Percentiles rank a stretch among this genome's conserved stretches.
Conservation (phyloP, 2,113 vertebrate species). For the Aspiorhynchus laticeps region DNA sequence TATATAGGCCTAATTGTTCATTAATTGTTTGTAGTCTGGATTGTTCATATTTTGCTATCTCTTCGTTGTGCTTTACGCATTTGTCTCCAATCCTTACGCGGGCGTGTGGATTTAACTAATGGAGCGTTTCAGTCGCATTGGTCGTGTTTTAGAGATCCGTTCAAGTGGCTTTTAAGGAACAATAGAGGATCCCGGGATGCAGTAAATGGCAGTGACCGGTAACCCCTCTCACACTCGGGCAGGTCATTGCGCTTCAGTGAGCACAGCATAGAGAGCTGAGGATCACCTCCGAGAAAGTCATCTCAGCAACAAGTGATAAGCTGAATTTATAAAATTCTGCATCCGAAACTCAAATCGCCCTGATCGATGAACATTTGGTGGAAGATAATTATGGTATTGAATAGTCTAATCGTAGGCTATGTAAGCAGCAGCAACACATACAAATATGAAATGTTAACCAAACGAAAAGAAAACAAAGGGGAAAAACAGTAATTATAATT, state of each 20-base stretch:
- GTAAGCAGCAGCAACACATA: neutral
- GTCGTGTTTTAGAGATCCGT: conserved; percentile 27
- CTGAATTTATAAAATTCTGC: neutral
- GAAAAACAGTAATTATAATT: neutral
- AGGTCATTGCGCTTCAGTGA: conserved; percentile 31
- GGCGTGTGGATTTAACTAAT: conserved; percentile 36
- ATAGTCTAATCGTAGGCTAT: neutral
- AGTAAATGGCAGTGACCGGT: conserved; percentile 35
- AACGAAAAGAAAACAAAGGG: neutral
- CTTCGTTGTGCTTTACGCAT: neutral
- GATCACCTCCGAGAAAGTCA: conserved; percentile 24
- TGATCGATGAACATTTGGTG: neutral
- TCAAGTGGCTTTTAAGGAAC: conserved; percentile 35
- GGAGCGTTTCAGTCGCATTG: conserved; percentile 25
- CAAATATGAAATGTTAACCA: neutral
- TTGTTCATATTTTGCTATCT: neutral
- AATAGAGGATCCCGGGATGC: conserved; percentile 41
- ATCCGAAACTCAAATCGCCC: neutral
- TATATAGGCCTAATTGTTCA: neutral
- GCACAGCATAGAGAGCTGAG: neutral
- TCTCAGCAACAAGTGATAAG: conserved; percentile 62
- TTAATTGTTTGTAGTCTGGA: neutral
- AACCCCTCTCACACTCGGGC: conserved; percentile 35
- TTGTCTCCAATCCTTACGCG: neutral
- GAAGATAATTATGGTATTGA: neutral